These are phyloP conservation scores for Ispidina picta DNA, from an alignment of 2,797 vertebrate species.

Conservation along the genomic window DNA sequence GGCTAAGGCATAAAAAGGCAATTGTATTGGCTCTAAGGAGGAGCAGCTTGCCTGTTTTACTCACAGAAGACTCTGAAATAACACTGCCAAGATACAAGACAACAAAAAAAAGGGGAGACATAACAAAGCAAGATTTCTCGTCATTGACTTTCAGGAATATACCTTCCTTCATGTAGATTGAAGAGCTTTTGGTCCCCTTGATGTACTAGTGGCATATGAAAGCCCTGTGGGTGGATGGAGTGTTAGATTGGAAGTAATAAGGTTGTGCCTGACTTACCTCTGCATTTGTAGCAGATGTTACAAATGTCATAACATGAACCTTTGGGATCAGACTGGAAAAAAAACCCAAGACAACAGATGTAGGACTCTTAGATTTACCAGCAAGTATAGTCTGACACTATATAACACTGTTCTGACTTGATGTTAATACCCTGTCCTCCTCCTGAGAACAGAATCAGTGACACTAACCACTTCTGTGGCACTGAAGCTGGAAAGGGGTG, in stretches of 20 bases:
- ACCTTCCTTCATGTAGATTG: slow-evolving; percentile 26
- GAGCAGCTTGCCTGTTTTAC: slow-evolving; percentile 34
- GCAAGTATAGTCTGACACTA: slow-evolving; percentile 55
- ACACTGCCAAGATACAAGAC: slow-evolving; percentile 29
- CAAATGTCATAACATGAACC: slow-evolving; percentile 76
- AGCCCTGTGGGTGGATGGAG: slow-evolving; percentile 66
- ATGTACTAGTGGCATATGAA: slow-evolving; percentile 42
- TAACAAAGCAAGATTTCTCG: slow-evolving; percentile 6
- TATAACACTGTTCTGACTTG: slow-evolving; percentile 54
- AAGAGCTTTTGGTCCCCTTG: slow-evolving; percentile 34
- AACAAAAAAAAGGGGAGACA: neutral
- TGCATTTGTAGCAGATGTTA: slow-evolving; percentile 75
- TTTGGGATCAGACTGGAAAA: slow-evolving; percentile 64
- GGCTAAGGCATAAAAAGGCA: slow-evolving; percentile 38
- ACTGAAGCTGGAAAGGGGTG: neutral
- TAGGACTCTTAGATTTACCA: slow-evolving; percentile 65
- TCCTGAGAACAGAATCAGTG: slow-evolving; percentile 21
- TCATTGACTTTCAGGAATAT: slow-evolving; percentile 41
- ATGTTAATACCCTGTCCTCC: slow-evolving; percentile 41
- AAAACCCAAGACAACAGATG: slow-evolving; percentile 63
- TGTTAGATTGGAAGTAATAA: slow-evolving; percentile 75
- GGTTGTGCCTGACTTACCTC: slow-evolving; percentile 76
- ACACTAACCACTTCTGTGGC: neutral
- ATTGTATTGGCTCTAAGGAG: slow-evolving; percentile 43
- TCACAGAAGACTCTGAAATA: slow-evolving; percentile 54